Evolutionary conservation across 2,113 vertebrate species (phyloP).

Genomic region (Cettia cetti): DNA sequence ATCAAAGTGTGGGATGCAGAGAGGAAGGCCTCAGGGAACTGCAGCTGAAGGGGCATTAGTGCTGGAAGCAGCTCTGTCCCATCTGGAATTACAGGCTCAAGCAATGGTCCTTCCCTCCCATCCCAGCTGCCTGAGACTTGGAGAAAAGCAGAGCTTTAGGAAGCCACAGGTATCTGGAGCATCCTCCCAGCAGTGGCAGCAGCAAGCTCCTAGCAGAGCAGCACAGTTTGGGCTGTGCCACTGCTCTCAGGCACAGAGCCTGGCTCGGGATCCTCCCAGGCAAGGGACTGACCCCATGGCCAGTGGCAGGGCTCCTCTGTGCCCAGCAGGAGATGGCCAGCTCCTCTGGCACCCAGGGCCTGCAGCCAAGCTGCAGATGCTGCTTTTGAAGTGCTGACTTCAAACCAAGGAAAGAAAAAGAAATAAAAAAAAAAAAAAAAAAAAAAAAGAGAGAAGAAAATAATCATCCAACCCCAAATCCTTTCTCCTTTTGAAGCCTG

Average conservation of each 20-base stretch:
- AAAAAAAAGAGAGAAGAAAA: neutral
- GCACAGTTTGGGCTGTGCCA: rapidly evolving
- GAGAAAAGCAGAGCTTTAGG: neutral
- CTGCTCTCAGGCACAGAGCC: neutral
- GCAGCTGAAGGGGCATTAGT: neutral
- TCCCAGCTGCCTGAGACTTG: neutral
- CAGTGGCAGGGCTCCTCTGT: neutral
- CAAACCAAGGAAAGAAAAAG: neutral
- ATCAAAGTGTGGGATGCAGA: neutral
- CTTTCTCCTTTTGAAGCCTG: constrained; percentile 40
- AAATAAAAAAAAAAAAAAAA: neutral
- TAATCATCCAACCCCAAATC: neutral
- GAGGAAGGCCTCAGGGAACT: neutral
- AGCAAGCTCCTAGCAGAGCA: neutral
- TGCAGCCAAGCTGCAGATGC: neutral
- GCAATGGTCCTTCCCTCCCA: neutral
- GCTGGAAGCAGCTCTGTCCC: neutral
- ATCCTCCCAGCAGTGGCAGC: neutral
- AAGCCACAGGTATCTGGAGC: neutral
- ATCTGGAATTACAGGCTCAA: neutral
- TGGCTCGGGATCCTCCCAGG: rapidly evolving
- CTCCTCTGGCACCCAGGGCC: neutral
- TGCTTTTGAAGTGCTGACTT: constrained; percentile 42
- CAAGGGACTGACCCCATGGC: neutral
- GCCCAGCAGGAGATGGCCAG: neutral